Base-by-base conservation (phyloP, 2,888 invertebrate genomes). In the Pardosa pseudoannulata region DNA sequence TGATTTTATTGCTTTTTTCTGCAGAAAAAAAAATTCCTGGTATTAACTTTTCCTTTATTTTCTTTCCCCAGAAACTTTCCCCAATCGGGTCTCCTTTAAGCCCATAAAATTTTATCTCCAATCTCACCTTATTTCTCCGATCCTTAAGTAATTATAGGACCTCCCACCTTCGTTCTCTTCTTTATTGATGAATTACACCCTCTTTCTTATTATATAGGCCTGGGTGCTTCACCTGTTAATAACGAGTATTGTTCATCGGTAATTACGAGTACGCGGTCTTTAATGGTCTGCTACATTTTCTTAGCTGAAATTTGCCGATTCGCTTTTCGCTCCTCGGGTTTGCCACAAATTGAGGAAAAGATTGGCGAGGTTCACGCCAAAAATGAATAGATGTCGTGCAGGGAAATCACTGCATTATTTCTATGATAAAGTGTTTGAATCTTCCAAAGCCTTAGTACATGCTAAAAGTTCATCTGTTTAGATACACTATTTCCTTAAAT, bases 171-270 rank as follows among this genome's bases (percentile, higher is more conserved):
- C 46, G 41, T 19, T n/a, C 65, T 31, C 62, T 56, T 31, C 29
- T 46, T 65, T 56, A 72, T 72, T 72, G 72, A 72, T 72, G 72
- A 46, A 46, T 28, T 46, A 56, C 56, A 72, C 50, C 50, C 28
- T 28, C 67, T 27, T 36, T 62, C 13, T 19, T 56, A 23, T 56
- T 56, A 19, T 23, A 56, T 23, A 23, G 23, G 13, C 23, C n/a
- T 19, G 39, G 56, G 56, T 56, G 56, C 56, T 56, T 41, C 70
- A 74, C 41, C 79, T 86, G 79, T 68, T 86, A 86, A 86, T 86
- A 86, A 86, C 85, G 79, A 86, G 85, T 86, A 86, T 86, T 86
- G 85, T 74, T 86, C 85, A 62, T 74, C 70, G 46, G 85, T 86
- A 86, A 86, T 86, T 86, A 79, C 74, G 28, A 32, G 82, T 64